Evolutionary conservation across 1,140 invertebrate species (phyloP), one percentile per base, ranked within the genome.

Genomic region (Anoplophora glabripennis): DNA sequence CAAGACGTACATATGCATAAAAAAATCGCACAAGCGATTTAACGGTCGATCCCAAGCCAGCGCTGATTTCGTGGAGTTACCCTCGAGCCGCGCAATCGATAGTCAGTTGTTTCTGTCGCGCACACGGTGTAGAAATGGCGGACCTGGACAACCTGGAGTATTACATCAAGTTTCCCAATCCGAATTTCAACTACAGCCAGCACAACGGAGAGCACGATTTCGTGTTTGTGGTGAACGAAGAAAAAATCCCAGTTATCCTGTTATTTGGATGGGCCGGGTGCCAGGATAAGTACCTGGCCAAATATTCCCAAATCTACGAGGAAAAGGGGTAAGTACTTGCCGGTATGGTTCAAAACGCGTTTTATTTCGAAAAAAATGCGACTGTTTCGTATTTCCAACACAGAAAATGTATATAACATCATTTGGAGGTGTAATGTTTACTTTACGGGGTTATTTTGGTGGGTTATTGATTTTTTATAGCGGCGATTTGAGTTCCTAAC

Each of bases 191-290:
- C 18, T 66, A 74, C 52, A 64, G 66, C 4, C 67, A 69, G 51
- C 67, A 71, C 48, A 75, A 71, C 12, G 69, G 60, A 9, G 78
- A 80, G 17, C 72, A 69, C 36, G 80, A 84, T 56, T 83, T 80
- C 66, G 81, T 81, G 10, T 81, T 84, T 58, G 75, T 83, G 7
- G 80, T 79, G 49, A 76, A 83, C 54, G 82, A 85, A 38, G 78
- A 81, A 14, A 84, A 84, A 68, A 75, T 84, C 45, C 86, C 89
- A 8, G 82, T 90, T 1, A 81, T 91, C n/a, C 77, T 91, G 63
- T 69, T 91, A 1, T 77, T 92, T 48, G 89, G 89, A 35, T 92
- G 89, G 89, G 86, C 87, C 34, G 89, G 89, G 33, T 89, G 88
- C 72, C 80, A 86, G 67, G 88, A 91, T 70, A 83, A 84, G 67